phyloP scores from a whole-genome alignment of 2,113 vertebrate genomes.

The Phalacrocorax aristotelis region DNA sequence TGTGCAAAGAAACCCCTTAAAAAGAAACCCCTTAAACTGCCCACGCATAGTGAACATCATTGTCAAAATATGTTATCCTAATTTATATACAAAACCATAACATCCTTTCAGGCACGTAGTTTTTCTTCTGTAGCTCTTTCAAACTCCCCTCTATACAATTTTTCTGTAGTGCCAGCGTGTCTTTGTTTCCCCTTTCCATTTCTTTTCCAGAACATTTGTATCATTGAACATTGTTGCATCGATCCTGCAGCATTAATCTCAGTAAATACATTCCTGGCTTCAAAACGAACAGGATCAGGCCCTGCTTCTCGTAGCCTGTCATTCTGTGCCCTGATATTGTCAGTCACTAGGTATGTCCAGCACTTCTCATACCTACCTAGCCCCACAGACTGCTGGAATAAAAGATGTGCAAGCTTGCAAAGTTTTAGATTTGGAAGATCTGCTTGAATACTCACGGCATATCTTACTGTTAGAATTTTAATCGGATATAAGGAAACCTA shows the following conservation, averaged over 20 bases:
- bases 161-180: not conserved
- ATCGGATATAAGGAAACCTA: not conserved
- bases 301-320: not conserved
- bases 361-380: not conserved
- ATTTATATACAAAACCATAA: not conserved
- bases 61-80: not conserved
- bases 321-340: not conserved
- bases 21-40: not conserved
- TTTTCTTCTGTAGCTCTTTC: slow-evolving; percentile 10
- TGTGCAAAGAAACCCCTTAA: not conserved
- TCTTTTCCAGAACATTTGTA: not conserved
- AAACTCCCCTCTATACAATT: not conserved
- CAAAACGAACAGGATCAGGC: not conserved
- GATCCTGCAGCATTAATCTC: not conserved
- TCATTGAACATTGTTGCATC: not conserved
- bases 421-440: not conserved
- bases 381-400: not conserved
- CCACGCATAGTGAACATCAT: not conserved
- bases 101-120: not conserved
- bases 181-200: not conserved
- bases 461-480: not conserved
- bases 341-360: not conserved
- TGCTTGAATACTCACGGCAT: not conserved
- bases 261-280: not conserved
- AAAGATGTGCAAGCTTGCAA: not conserved